phyloP scores from a whole-genome alignment of 2,888 invertebrate genomes.

The Lutraria lutraria region DNA sequence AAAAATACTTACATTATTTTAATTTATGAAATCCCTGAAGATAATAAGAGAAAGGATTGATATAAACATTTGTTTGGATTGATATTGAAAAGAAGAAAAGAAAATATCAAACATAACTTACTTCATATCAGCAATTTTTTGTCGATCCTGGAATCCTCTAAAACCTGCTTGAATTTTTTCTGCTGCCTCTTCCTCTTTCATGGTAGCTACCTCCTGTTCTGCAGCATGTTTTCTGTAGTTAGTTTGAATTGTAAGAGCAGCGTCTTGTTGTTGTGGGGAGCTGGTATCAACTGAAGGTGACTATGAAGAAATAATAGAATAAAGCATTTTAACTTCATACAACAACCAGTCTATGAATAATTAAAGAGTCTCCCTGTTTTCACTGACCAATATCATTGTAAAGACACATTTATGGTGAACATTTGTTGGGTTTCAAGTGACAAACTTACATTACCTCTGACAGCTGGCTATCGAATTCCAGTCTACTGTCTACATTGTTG shows the following conservation, averaged over 20 bases:
- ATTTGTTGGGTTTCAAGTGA: conserved; percentile 17
- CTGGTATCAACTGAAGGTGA: conserved; percentile 82
- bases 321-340: background rate
- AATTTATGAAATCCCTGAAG: too few relatives aligned
- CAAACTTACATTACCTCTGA: conserved; percentile 4
- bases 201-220: conserved; percentile 79
- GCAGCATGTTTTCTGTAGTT: conserved; percentile 84
- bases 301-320: conserved; percentile 67
- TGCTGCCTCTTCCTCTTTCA: conserved; percentile 84
- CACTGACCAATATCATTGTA: background rate
- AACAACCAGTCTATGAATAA: conserved; percentile 1
- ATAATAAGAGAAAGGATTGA: too few relatives aligned
- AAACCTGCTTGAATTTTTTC: conserved; percentile 85
- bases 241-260: conserved; percentile 85
- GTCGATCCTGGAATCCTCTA: conserved; percentile 83
- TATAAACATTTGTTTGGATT: background rate
- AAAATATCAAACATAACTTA: conserved; percentile 59
- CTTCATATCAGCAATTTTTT: conserved; percentile 80
- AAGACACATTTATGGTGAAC: background rate
- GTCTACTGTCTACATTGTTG: background rate
- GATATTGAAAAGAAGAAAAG: background rate
- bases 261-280: conserved; percentile 84
- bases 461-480: background rate
- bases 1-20: too few relatives aligned
- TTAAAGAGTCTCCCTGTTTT: background rate